Base-by-base conservation (phyloP, 1,140 invertebrate species). In the Neodiprion virginianus region DNA sequence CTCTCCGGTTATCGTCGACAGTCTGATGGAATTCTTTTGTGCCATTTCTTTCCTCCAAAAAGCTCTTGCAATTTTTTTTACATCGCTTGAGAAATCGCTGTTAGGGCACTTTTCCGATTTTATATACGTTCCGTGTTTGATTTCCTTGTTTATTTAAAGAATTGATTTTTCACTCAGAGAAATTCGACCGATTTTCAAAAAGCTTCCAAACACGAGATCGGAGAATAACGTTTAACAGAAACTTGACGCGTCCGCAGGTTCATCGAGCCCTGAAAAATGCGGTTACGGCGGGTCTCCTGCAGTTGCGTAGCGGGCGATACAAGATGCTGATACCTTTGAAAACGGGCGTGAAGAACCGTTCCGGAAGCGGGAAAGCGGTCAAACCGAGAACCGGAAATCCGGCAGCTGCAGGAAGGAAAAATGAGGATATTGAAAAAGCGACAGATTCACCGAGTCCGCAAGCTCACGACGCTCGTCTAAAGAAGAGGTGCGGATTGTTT, bases 251-350 rank as follows among this genome's bases (percentile, higher is more conserved):
- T 40, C 77, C 77, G 67, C 74, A 88, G 82, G 82, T 87, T 69
- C 81, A 76, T n/a, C 78, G 81, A 40, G 86, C 86, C 21, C 69
- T 89, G 67, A 87, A 85, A 69, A 79, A 85, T 49, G 87, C 83
- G 1, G 82, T 88, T 12, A 81, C 79, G 28, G 84, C 83, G 3
- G 85, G 86, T 14, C 75, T 87, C 1, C 71, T 89, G 28, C 82
- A 81, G 49, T 79, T 83, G 1, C 77, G 78, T 48, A 82, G 82
- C 8, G 86, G 85, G 28, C 85, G 85, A 74, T 88, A 87, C 73
- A 85, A 84, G 53, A 50, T 76, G 50, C 66, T 78, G 47, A 73
- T 81, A 23, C 75, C 75, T 21, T 69, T 21, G 14, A 10, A 48
- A 12, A n/a, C 53, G 4, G 8, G 5, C 11, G 53, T 17, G 11